Base-by-base conservation (phyloP, 2,888 invertebrate species). In the Megastigmus dorsalis region DNA sequence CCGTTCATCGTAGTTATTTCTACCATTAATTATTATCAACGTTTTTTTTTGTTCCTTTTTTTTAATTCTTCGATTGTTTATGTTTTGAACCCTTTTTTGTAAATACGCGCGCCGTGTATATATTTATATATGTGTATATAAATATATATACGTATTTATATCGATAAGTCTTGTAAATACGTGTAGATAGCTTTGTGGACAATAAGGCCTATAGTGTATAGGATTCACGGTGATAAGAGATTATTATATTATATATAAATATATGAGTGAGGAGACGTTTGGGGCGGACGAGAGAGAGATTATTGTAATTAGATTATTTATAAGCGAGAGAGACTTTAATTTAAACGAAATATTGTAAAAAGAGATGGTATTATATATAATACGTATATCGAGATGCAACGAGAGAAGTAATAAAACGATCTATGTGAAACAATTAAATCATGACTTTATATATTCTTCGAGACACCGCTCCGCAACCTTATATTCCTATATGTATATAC, bases 261-360 rank as follows among this genome's bases (percentile, higher is more conserved):
- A 43, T 41, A 23, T 20, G 9, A n/a, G 20, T 10, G 36, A 28
- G 18, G 7, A 18, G 30, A 30, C 15, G 30, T 2, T 15, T 15
- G 4, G 18, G 26, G 67, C 15, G 57, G 77, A n/a, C n/a, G 80
- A 80, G 79, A 82, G 79, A 82, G 73, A 80, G 78, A 80, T 67
- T 80, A 81, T 80, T 79, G 80, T 80, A 81, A 84, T 83, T 83
- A 85, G 66, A 62, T 15, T 62, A 67, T 84, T 85, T 84, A 81
- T 83, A 85, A 83, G 80, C 73, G 83, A 85, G 83, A 86, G 83
- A 80, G 26, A n/a, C 6, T 84, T 77, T 84, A 84, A 85, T 83
- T 85, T 82, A 84, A 85, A 43, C 3, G 20, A 15, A 41, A n/a
- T 43, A 60, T 62, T 67, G 59, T 85, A 84, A 83, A 85, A 82